Evolutionary conservation across 1,140 invertebrate genomes (phyloP), one percentile per base, ranked within the genome.

Genomic region (Cecropterus lyciades): DNA sequence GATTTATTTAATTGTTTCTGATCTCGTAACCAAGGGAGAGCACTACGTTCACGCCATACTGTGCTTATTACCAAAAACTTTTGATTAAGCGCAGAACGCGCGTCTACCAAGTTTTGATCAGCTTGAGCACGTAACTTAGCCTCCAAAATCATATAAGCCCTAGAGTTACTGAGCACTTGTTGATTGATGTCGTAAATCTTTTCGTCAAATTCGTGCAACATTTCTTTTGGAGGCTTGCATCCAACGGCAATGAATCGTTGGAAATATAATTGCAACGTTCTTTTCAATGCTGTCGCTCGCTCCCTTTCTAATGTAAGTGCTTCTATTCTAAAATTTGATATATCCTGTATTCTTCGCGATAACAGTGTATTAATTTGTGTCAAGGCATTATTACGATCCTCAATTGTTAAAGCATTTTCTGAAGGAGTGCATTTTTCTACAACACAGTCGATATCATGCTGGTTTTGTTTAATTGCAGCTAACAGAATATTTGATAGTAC

Each of bases 131-230:
- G 75, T 51, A 91, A 70, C 42, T 81, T 74, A 10, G 69, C 77
- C 56, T 81, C 80, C 30, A 89, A 65, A 55, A 87, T 77, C 13
- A 68, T 49, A 62, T 84, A 87, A 7, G 82, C 80, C 68, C 82
- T 77, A 17, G 45, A 73, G 65, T 91, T 91, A 67, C 82, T 88
- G 9, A 88, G 46, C 49, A 89, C 55, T 59, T 91, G 88, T 64
- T 88, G 84, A 72, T 91, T 91, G 17, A 87, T 82, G 51, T 84
- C 82, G 70, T 82, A 88, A 1, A 82, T 82, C 6, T 69, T 70
- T 64, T 85, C 75, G 72, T 91, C 88, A 64, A 89, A 87, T 33
- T 88, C 79, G 55, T 87, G 77, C 10, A 89, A 40, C 33, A 89
- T 65, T 37, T 80, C 73, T 70, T 81, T 84, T 0, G 88, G 85